Conservation (phyloP, 1,140 invertebrate species). For the Tetragonula clypearis region DNA sequence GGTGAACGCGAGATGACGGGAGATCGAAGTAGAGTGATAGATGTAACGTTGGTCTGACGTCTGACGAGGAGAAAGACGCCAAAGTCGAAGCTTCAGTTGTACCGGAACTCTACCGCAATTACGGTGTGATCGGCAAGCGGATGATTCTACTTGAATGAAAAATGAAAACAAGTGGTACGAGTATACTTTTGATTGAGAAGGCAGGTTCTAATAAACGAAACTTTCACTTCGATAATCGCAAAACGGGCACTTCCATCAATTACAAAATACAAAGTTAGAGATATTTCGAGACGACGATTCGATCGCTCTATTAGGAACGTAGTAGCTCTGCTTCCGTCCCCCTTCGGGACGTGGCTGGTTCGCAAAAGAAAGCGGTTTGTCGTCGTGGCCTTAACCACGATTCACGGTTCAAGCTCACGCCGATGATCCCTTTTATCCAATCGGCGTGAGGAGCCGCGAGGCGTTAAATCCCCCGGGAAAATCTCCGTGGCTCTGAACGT, state of each 20-base stretch:
- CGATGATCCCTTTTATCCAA: conserved; percentile 69
- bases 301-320: neutral
- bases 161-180: neutral
- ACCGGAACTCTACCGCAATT: neutral
- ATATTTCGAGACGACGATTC: neutral
- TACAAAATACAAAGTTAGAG: too few relatives aligned
- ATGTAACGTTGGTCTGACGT: neutral
- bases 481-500: conserved; percentile 58
- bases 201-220: too few relatives aligned
- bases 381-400: conserved; percentile 64
- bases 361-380: conserved; percentile 62
- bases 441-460: conserved; percentile 62
- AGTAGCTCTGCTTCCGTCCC: conserved; percentile 14
- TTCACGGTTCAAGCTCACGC: conserved; percentile 64
- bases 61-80: neutral
- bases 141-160: neutral
- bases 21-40: neutral
- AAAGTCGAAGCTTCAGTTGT: neutral
- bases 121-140: neutral
- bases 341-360: neutral
- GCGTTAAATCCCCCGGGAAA: conserved; percentile 74
- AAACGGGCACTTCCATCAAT: too few relatives aligned
- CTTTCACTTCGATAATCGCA: too few relatives aligned
- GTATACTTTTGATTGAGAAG: too few relatives aligned
- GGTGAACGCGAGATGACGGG: neutral